These are phyloP conservation scores for Aplysina aerophoba DNA, from an alignment of 37 sponge, comb jelly and placozoan genomes.

Conservation along the genomic window DNA sequence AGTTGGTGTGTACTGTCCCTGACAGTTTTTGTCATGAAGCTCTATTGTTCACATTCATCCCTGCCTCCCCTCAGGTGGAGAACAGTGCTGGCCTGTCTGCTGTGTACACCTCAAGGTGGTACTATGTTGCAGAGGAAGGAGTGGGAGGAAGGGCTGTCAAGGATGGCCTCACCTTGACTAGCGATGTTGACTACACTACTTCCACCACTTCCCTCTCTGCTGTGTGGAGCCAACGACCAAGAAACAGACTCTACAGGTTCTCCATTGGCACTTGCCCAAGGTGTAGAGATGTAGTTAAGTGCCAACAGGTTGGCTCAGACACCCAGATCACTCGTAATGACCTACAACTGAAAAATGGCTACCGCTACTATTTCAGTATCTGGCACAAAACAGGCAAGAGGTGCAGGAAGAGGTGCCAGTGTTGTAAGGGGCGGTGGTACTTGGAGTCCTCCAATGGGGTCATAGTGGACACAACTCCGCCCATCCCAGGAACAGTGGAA, in stretches of 20 bases:
- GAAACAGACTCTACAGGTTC: slow-evolving; percentile 53
- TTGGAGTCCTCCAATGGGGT: slow-evolving; percentile 73
- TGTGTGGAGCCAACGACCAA: slow-evolving; percentile 78
- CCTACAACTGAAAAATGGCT: slow-evolving; percentile 55
- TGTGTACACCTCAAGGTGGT: slow-evolving; percentile 35
- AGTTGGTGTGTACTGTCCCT: slow-evolving; percentile 37
- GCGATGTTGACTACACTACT: slow-evolving; percentile 69
- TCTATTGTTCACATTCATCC: neutral
- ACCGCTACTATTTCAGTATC: slow-evolving; percentile 66
- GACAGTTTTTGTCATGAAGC: neutral
- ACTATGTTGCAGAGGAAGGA: too few relatives aligned
- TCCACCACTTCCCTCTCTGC: slow-evolving; percentile 18
- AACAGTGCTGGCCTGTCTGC: slow-evolving; percentile 69
- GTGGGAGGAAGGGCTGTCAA: slow-evolving; percentile 35
- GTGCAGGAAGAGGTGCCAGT: too few relatives aligned
- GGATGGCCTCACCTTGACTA: slow-evolving; percentile 55
- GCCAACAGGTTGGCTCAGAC: slow-evolving; percentile 35
- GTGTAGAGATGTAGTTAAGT: slow-evolving; percentile 59
- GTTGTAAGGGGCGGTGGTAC: slow-evolving; percentile 34
- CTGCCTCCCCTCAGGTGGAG: slow-evolving; percentile 38
- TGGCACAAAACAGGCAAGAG: neutral
- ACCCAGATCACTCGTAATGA: slow-evolving; percentile 27
- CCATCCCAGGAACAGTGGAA: slow-evolving; percentile 53
- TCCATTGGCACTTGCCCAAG: slow-evolving; percentile 61
- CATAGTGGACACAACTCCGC: slow-evolving; percentile 71